Base-by-base conservation (phyloP, 2,113 vertebrate genomes). In the Gambusia affinis region DNA sequence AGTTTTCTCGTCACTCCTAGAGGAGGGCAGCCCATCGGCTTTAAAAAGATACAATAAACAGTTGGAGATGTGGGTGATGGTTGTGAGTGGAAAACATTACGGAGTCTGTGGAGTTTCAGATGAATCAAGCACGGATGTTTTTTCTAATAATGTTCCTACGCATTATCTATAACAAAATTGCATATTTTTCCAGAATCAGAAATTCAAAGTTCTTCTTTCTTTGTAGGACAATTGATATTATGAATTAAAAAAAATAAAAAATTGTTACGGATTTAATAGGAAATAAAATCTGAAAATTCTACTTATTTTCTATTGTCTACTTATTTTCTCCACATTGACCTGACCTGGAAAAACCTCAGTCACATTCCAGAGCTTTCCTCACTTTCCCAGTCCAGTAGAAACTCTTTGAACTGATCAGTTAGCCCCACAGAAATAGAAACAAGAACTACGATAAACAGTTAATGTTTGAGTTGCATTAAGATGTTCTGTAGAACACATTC, bases 401-500 rank as follows among this genome's bases (percentile, higher is more conserved):
- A 24, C 51, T 8, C 17, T n/a, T 57, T 7, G 15, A 47, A 42
- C 12, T 14, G 4, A 15, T 15, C 47, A 54, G 22, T 54, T 1
- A 57, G 17, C 51, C 22, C 22, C 24, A 6, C 17, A n/a, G 3
- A 57, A 57, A 57, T 11, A 3, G 51, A 57, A 10, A 57, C 51
- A 57, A 57, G n/a, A 57, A 57, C 51, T 57, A 8, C 24, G 14
- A 3, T 27, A 72, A 27, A 73, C 30, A 60, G 7, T 31, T 11
- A 65, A 5, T 22, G 63, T 64, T 19, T 29, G 60, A 22, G 12
- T 60, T 28, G 75, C 65, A 67, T 68, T 29, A 37, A 29, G 61
- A 60, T 70, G 28, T 22, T 2, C 14, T 22, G 66, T 35, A 31
- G 66, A 42, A 44, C 5, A 82, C 68, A 60, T 63, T 60, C 57